Base-by-base conservation (phyloP, 2,888 invertebrate genomes). In the Xylocampa areola region DNA sequence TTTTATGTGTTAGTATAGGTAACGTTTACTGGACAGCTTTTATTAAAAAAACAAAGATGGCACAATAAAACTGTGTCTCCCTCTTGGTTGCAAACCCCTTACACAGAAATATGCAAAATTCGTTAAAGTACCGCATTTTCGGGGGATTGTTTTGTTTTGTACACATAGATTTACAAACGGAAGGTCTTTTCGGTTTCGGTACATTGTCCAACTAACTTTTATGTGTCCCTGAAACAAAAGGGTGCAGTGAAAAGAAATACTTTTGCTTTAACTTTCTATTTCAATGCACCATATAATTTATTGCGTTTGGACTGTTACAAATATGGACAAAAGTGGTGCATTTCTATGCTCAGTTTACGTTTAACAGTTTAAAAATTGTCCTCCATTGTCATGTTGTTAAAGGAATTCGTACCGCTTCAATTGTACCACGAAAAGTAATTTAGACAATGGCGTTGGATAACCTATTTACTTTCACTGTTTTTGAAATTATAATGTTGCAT, bases 201-300 rank as follows among this genome's bases (percentile, higher is more conserved):
- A 53, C 41, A 73, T 80, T 83, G 76, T 82, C 17, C 43, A 35
- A 39, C 41, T 21, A 23, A 41, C 33, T 60, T 77, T 71, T 55
- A 49, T 65, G 54, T 66, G 54, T 35, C 53, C 52, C 51, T 70
- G 55, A 74, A 77, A 77, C 73, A 78, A 83, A 65, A 64, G 64
- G 44, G 21, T 52, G 30, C 13, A 39, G 23, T 43, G 59, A 60
- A 76, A 68, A 64, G 57, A 50, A 64, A 58, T 52, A 61, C 40
- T 65, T 67, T 59, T 70, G 51, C 62, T 70, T 57, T 29, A 66
- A 77, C 82, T 84, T 84, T 84, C 84, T 78, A 73, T 84, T 82
- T 84, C 81, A 77, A 49, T 79, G 68, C 41, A 63, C 59, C 50
- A 54, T 67, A 66, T 73, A 68, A 75, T 72, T 68, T 71, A 76